Conservation (phyloP, 1,140 invertebrate genomes). For the Drosophila sproati region DNA sequence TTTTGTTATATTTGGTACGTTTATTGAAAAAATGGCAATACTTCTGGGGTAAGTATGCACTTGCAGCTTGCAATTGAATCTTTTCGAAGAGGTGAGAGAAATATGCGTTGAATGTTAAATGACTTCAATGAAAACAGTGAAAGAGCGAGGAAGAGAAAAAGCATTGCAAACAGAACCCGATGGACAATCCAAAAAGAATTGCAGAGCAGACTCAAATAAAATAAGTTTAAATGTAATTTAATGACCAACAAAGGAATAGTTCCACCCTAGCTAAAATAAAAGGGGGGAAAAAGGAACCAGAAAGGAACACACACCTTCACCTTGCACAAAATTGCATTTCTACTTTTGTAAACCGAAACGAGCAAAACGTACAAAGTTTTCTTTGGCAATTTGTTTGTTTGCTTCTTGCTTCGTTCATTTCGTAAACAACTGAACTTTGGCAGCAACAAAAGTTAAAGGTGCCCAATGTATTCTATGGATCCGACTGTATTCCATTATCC, state of each 20-base stretch:
- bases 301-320: slow-evolving; percentile 13
- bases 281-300: not conserved
- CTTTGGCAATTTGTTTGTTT: slow-evolving; percentile 78
- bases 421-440: slow-evolving; percentile 75
- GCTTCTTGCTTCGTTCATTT: slow-evolving; percentile 71
- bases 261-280: slow-evolving; percentile 24
- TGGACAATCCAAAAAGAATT: slow-evolving; percentile 14
- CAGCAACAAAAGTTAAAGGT: slow-evolving; percentile 69
- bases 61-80: slow-evolving; percentile 13
- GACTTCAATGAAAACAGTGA: slow-evolving; percentile 6
- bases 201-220: slow-evolving; percentile 47
- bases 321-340: slow-evolving; percentile 70
- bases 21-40: not conserved
- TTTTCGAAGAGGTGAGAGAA: not conserved
- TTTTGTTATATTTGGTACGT: not conserved
- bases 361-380: slow-evolving; percentile 73
- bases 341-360: slow-evolving; percentile 37
- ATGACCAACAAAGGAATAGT: slow-evolving; percentile 71
- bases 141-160: not conserved
- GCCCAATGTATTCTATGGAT: slow-evolving; percentile 62
- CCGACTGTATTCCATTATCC: slow-evolving; percentile 32
- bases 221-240: slow-evolving; percentile 68
- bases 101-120: slow-evolving; percentile 27
- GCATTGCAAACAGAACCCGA: not conserved
- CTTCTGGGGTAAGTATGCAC: slow-evolving; percentile 8